These are phyloP conservation scores for Drosophila malerkotliana DNA, from an alignment of 1,140 invertebrate genomes.

Conservation along the genomic window DNA sequence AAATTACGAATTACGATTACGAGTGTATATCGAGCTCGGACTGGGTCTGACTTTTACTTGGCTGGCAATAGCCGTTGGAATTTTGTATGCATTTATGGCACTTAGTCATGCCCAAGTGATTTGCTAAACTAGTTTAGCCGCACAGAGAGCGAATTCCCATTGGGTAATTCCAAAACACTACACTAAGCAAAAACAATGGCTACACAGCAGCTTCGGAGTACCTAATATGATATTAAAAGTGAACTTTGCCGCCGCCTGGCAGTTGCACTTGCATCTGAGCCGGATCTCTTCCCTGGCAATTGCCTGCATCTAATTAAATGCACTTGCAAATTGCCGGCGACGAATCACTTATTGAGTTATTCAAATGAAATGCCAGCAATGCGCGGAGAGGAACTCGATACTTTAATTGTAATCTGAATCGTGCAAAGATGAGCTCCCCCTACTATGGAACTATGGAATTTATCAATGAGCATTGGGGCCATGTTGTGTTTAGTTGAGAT, in stretches of 20 bases:
- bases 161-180: slow-evolving; percentile 65
- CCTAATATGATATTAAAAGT: slow-evolving; percentile 73
- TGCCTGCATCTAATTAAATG: slow-evolving; percentile 65
- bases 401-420: slow-evolving; percentile 62
- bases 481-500: slow-evolving; percentile 32
- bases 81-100: slow-evolving; percentile 81
- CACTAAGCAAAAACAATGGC: slow-evolving; percentile 62
- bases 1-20: slow-evolving; percentile 52
- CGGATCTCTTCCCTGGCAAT: slow-evolving; percentile 61
- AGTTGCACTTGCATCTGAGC: slow-evolving; percentile 45
- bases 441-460: slow-evolving; percentile 8
- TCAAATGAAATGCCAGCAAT: slow-evolving; percentile 75
- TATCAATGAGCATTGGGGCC: slow-evolving; percentile 35
- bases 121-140: slow-evolving; percentile 75
- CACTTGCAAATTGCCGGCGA: slow-evolving; percentile 54
- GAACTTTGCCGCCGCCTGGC: slow-evolving; percentile 39
- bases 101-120: slow-evolving; percentile 80
- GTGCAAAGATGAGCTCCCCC: slow-evolving; percentile 42
- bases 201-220: slow-evolving; percentile 27
- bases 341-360: slow-evolving; percentile 74
- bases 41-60: not conserved
- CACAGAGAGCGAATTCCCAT: slow-evolving; percentile 55
- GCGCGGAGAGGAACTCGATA: slow-evolving; percentile 64
- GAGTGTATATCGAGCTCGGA: slow-evolving; percentile 2
- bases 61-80: slow-evolving; percentile 34